phyloP scores from a whole-genome alignment of 2,113 vertebrate genomes.

The Macrotus californicus region DNA sequence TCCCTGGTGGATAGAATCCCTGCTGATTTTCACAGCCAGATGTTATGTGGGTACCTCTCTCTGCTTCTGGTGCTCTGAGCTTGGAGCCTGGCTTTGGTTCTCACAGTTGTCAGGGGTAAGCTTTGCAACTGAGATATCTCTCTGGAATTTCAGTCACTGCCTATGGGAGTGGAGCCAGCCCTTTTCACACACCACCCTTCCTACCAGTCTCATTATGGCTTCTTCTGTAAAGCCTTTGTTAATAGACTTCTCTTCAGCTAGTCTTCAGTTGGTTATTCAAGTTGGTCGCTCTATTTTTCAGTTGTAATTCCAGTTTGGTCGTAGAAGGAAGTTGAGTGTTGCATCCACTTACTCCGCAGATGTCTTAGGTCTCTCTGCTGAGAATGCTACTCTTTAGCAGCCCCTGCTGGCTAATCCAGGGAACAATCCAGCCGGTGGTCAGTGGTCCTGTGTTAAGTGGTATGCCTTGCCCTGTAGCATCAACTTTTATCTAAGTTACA shows the following conservation, averaged over 20 bases:
- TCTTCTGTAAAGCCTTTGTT: neutral
- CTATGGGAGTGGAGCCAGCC: neutral
- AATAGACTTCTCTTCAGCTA: neutral
- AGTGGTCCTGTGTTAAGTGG: neutral
- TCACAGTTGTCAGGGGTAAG: neutral
- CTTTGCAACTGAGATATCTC: neutral
- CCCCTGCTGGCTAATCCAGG: neutral
- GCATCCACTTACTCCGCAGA: neutral
- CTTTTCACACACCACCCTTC: neutral
- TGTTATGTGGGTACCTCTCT: neutral
- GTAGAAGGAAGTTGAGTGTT: neutral
- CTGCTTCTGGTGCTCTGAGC: neutral
- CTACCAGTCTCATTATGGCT: neutral
- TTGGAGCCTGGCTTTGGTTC: neutral
- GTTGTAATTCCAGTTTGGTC: neutral
- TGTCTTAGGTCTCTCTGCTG: neutral
- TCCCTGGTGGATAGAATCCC: neutral
- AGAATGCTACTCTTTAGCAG: neutral
- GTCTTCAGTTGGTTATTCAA: neutral
- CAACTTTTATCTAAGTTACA: neutral
- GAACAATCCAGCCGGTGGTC: neutral
- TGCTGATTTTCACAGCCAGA: neutral
- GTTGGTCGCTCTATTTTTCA: neutral
- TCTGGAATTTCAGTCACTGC: neutral
- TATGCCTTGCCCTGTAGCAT: neutral